These are phyloP conservation scores for Ophioninae sp. DNA, from an alignment of 2,888 invertebrate genomes.

Conservation along the genomic window DNA sequence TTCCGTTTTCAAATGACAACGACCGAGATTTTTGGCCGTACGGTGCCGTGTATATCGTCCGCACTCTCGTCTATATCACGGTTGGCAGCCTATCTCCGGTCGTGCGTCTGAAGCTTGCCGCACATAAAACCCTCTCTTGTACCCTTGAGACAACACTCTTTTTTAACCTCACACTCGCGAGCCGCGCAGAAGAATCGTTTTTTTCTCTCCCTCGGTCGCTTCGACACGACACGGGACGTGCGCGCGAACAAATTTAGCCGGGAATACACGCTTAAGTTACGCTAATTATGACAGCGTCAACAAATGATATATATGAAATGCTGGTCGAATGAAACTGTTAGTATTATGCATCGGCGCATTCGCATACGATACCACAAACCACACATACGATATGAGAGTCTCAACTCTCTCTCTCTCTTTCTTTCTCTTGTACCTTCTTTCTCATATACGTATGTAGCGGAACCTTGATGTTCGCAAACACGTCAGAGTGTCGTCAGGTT, in stretches of 20 bases:
- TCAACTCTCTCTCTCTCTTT: slow-evolving; percentile 16
- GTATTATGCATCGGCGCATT: slow-evolving; percentile 76
- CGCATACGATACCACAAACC: slow-evolving; percentile 66
- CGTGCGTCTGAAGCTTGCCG: slow-evolving; percentile 53
- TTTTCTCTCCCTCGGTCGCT: slow-evolving; percentile 30
- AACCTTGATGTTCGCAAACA: slow-evolving; percentile 36
- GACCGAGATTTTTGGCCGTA: slow-evolving; percentile 67
- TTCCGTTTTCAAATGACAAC: slow-evolving; percentile 81
- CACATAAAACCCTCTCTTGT: slow-evolving; percentile 37
- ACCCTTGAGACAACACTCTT: slow-evolving; percentile 37
- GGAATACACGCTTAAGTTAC: slow-evolving; percentile 66
- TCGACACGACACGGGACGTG: slow-evolving; percentile 8
- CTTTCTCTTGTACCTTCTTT: background rate
- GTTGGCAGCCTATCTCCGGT: slow-evolving; percentile 36
- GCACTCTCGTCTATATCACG: slow-evolving; percentile 24
- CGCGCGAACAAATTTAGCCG: slow-evolving; percentile 61
- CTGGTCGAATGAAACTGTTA: slow-evolving; percentile 73
- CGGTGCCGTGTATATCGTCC: slow-evolving; percentile 41
- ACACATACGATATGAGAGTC: slow-evolving; percentile 39
- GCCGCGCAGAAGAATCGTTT: slow-evolving; percentile 42
- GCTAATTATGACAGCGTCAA: slow-evolving; percentile 77
- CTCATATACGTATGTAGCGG: slow-evolving; percentile 2
- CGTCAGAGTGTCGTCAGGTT: background rate
- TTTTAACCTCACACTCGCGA: slow-evolving; percentile 52
- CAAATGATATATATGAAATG: slow-evolving; percentile 78